Evolutionary conservation across 2,113 vertebrate genomes (phyloP).

Genomic region (Tichodroma muraria): DNA sequence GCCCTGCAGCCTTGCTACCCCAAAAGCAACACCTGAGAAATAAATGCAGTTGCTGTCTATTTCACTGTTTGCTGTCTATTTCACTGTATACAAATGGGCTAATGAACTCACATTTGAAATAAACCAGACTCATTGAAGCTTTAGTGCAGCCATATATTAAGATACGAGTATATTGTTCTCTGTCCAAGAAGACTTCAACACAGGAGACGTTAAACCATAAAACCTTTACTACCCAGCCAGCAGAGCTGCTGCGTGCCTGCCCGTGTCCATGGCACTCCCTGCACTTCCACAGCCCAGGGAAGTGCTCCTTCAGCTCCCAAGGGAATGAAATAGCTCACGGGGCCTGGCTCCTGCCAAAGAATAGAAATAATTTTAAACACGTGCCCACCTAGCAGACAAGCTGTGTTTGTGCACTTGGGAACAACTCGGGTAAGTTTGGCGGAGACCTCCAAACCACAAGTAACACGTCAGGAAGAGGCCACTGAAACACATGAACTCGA

Average conservation of each 20-base stretch:
- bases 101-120: background rate
- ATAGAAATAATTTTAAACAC: rapidly evolving
- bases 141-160: background rate
- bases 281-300: background rate
- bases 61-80: background rate
- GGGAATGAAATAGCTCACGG: rapidly evolving
- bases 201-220: background rate
- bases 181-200: background rate
- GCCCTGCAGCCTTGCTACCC: background rate
- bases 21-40: background rate
- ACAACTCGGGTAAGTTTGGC: background rate
- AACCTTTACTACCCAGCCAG: background rate
- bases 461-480: background rate
- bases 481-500: rapidly evolving
- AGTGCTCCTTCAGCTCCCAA: background rate
- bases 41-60: background rate
- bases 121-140: background rate
- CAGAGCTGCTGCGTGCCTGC: background rate
- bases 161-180: background rate
- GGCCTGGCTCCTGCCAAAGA: background rate
- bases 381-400: background rate
- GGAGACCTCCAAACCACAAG: background rate
- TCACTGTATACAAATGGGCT: background rate
- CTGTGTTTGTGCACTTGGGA: background rate
- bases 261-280: background rate